Percentiles rank a stretch among this genome's conserved stretches.
These are phyloP conservation scores for Actinia equina DNA, from an alignment of 64 coral and sea anemone genomes.

Conservation along the genomic window DNA sequence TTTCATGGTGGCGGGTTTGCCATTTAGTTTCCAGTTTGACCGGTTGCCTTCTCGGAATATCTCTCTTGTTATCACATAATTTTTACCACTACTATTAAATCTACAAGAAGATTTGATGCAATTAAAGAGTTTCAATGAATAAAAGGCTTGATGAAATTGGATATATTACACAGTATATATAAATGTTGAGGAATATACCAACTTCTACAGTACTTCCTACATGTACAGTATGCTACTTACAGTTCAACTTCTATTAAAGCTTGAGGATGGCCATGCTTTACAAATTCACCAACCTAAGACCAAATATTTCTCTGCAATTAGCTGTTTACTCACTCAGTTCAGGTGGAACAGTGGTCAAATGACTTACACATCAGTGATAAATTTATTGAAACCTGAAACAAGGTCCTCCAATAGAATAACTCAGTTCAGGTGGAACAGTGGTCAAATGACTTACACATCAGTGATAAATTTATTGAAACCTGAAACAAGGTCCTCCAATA, in stretches of 20 bases:
- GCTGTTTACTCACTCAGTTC: background rate
- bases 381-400: too few species aligned
- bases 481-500: too few species aligned
- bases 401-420: too few species aligned
- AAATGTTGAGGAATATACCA: too few species aligned
- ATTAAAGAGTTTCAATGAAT: too few species aligned
- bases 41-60: slow-evolving; percentile 75
- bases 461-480: too few species aligned
- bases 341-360: too few species aligned
- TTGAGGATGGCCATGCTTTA: slow-evolving; percentile 67
- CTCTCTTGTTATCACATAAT: slow-evolving; percentile 83
- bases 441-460: too few species aligned
- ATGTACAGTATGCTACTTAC: slow-evolving; percentile 30
- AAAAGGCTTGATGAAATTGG: too few species aligned
- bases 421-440: background rate
- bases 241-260: slow-evolving; percentile 64
- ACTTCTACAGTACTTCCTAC: too few species aligned
- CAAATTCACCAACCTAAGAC: slow-evolving; percentile 64
- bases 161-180: too few species aligned
- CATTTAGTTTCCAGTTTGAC: slow-evolving; percentile 91
- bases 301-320: background rate
- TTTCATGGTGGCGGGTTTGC: slow-evolving; percentile 67
- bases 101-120: background rate
- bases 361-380: too few species aligned
- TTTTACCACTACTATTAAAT: slow-evolving; percentile 57